Evolutionary conservation across 2,797 vertebrate species (phyloP).

Genomic region (Propithecus perrieri): DNA sequence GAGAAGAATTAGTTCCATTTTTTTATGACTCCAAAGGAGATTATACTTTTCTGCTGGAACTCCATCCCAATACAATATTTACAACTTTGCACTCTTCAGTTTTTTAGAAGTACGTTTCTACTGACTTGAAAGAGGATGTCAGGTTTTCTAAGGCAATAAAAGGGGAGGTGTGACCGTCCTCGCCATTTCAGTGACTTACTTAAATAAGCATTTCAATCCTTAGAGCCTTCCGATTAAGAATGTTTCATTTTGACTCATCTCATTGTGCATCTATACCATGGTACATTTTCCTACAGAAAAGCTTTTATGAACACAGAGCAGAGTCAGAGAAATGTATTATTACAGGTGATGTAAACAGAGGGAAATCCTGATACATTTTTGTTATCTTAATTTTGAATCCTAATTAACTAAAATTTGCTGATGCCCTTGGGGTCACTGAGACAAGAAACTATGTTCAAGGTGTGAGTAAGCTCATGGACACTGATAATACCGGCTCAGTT

Average conservation of each 20-base stretch:
- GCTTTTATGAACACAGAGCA: neutral
- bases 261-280: neutral
- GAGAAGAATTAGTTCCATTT: neutral
- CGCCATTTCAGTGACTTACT: neutral
- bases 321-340: fast-evolving
- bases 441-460: neutral
- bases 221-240: neutral
- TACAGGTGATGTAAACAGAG: too few species aligned
- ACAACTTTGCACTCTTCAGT: neutral
- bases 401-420: neutral
- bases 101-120: neutral
- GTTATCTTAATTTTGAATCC: neutral
- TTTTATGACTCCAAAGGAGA: neutral
- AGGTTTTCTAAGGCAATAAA: neutral
- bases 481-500: fast-evolving
- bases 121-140: neutral
- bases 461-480: neutral
- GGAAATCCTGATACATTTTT: too few species aligned
- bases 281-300: neutral
- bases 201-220: neutral
- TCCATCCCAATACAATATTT: neutral
- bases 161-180: neutral
- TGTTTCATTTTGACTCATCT: neutral
- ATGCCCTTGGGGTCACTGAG: neutral
- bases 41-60: neutral